phyloP scores from a whole-genome alignment of 2,113 vertebrate species.

The Petrocephalus zakoni region DNA sequence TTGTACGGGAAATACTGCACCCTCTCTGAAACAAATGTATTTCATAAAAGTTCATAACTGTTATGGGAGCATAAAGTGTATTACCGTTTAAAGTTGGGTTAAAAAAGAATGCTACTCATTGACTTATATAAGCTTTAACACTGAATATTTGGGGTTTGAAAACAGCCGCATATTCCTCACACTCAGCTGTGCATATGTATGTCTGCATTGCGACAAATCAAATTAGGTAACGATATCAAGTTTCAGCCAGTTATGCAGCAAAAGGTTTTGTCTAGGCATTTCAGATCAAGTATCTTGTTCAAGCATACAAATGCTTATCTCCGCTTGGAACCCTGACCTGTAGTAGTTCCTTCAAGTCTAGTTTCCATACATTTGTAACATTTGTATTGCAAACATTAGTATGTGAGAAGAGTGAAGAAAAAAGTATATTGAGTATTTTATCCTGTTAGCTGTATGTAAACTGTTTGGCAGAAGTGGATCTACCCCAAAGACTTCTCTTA shows the following conservation, averaged over 20 bases:
- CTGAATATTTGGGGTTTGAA: conserved; percentile 58
- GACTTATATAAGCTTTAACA: neutral
- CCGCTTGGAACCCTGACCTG: neutral
- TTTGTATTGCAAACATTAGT: too few species aligned
- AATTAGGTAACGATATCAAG: neutral
- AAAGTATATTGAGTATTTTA: neutral
- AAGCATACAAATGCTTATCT: neutral
- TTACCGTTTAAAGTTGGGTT: neutral
- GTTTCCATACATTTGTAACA: neutral
- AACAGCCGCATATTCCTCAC: neutral
- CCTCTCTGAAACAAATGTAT: conserved; percentile 51
- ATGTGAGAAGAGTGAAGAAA: neutral
- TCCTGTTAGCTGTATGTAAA: neutral
- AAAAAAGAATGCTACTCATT: neutral
- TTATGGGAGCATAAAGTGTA: neutral
- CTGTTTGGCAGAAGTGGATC: neutral
- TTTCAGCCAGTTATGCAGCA: neutral
- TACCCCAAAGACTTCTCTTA: neutral
- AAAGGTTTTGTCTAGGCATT: neutral
- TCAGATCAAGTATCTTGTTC: neutral
- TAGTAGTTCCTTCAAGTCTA: neutral
- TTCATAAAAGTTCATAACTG: neutral
- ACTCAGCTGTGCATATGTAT: neutral
- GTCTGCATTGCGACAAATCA: neutral
- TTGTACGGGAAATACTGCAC: conserved; percentile 72